These are phyloP conservation scores for Cotesia vestalis DNA, from an alignment of 1,140 invertebrate species.

Conservation along the genomic window DNA sequence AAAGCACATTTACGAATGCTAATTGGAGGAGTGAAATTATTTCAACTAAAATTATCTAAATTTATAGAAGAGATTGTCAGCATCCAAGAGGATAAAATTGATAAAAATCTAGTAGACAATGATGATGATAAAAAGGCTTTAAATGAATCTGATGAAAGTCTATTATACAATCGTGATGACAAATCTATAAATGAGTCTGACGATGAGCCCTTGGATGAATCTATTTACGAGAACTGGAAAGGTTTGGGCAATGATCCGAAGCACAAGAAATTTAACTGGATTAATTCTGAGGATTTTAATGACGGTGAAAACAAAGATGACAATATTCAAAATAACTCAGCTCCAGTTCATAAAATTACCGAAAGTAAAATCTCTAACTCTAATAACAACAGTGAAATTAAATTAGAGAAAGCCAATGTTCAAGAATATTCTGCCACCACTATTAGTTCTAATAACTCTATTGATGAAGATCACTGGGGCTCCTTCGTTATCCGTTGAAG, in stretches of 20 bases:
- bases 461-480: not conserved
- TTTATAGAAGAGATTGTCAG: not conserved
- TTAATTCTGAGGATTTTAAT: not conserved
- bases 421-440: not conserved
- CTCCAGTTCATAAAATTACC: not conserved
- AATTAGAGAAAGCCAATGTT: not conserved
- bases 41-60: not conserved
- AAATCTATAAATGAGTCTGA: no score
- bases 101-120: not conserved
- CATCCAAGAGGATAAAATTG: not conserved
- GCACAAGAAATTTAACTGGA: conserved; percentile 1
- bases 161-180: no score
- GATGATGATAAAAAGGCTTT: no score
- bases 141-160: no score
- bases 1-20: not conserved
- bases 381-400: not conserved
- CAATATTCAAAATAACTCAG: not conserved
- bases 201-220: not conserved
- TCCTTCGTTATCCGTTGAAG: no score
- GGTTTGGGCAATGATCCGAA: not conserved
- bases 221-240: not conserved
- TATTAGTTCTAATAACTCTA: not conserved
- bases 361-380: not conserved
- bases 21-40: not conserved
- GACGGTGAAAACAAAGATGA: not conserved